Percentiles rank a stretch among this genome's conserved stretches.
Conservation (phyloP, 1,140 invertebrate genomes). For the Megalonaias nervosa region DNA sequence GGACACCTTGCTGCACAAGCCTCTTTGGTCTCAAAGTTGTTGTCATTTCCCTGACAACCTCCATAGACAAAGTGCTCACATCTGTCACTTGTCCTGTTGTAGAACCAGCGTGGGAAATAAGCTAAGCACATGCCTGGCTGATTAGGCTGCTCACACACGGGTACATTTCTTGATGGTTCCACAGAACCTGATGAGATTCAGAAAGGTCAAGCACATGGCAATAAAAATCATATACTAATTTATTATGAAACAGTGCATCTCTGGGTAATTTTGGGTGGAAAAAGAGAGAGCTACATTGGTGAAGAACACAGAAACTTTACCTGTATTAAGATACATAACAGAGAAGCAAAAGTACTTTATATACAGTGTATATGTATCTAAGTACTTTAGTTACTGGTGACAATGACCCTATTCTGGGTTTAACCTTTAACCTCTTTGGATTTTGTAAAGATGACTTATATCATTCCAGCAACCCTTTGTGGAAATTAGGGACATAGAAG, state of each 20-base stretch:
- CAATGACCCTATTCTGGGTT: too few species aligned
- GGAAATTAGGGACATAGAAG: too few species aligned
- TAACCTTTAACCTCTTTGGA: too few species aligned
- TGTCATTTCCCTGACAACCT: conserved; percentile 68
- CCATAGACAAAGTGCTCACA: conserved; percentile 69
- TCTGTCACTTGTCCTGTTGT: conserved; percentile 42
- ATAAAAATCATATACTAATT: background rate
- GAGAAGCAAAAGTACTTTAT: too few species aligned
- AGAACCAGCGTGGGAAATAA: conserved; percentile 47
- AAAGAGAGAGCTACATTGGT: too few species aligned
- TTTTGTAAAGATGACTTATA: too few species aligned
- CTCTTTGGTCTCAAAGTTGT: conserved; percentile 71
- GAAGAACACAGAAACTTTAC: too few species aligned
- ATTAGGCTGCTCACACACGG: background rate
- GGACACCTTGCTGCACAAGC: conserved; percentile 51
- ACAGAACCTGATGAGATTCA: background rate
- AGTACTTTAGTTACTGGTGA: too few species aligned
- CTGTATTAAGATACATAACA: too few species aligned
- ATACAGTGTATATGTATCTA: too few species aligned
- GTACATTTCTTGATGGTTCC: background rate
- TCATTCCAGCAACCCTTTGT: too few species aligned
- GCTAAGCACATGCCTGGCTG: background rate
- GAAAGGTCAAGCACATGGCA: background rate
- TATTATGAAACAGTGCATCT: background rate
- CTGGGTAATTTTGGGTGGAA: background rate